Evolutionary conservation across 2,888 invertebrate species (phyloP), one percentile per base, ranked within the genome.

Genomic region (Melinopterus prodromus): DNA sequence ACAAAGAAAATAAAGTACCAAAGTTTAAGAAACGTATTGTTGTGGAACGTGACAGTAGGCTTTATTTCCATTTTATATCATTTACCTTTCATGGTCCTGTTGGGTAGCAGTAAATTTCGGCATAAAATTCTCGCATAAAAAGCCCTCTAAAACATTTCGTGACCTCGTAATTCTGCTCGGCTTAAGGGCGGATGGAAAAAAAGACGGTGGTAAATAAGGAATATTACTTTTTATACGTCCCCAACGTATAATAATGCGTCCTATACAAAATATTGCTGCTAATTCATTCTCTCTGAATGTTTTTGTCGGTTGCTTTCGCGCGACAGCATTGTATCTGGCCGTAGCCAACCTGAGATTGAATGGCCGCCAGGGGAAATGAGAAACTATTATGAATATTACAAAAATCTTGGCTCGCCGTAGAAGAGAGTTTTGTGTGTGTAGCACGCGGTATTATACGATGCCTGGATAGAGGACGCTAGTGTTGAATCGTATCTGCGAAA

Each of bases 371-470:
- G 85, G 84, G 85, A 86, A 86, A 87, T 86, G 86, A 86, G 85
- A 84, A 86, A 86, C 86, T 86, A 87, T 87, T 87, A 86, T 86
- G 86, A 86, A 87, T 86, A 87, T 87, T 87, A 85, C 85, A 86
- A 85, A 86, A 86, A 86, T 85, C 84, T 36, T 81, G 82, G 82
- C 83, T 83, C 78, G 80, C 83, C 81, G 81, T 84, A 84, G 85
- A 35, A 35, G 74, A 35, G 74, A 74, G 74, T 74, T 86, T 86
- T 86, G 86, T 86, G 84, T 85, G 74, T 76, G 86, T 87, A 86
- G 86, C 88, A 86, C 87, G 85, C 85, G 85, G 86, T 86, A 87
- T 87, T 87, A 86, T 87, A 84, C 83, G 85, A 82, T 82, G 84
- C 81, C 81, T 35, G 26, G 35, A 16, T 74, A 85, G 83, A 84